Base-by-base conservation (phyloP, 1,140 invertebrate species). In the Drosophila athabasca region DNA sequence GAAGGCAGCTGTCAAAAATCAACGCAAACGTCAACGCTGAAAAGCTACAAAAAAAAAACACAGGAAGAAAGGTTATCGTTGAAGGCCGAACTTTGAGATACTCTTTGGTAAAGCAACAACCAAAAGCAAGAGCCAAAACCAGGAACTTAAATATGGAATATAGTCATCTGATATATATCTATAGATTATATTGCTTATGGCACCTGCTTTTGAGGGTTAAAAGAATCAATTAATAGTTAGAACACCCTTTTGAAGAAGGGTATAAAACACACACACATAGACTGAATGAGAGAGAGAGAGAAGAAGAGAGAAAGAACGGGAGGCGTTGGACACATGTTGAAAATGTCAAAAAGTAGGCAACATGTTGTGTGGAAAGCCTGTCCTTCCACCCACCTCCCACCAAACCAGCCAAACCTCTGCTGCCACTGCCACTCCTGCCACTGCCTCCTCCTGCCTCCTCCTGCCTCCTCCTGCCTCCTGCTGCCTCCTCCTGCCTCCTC, bases 271-370 rank as follows among this genome's bases (percentile, higher is more conserved):
- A 59, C 55, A 51, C 55, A 64, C 51, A 54, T 59, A 57, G 35
- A 52, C 26, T 35, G 45, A 61, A 52, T 52, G 15, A 19, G 17
- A 19, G 17, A 4, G 24, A 39, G 7, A 29, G 24, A 65, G 15
- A n/a, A n/a, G n/a, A n/a, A 60, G 29, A 8, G 55, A 52, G 52
- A 22, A 26, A 26, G 39, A 31, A 35, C 17, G 41, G 35, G 62
- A 76, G 67, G 64, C 81, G 72, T 81, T 64, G 81, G 82, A 85
- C 82, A 85, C 82, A 82, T 87, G 82, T 87, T 87, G 79, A 87
- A 87, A 87, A 88, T 88, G 82, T 87, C 82, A 87, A 87, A 87
- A 87, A 87, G 83, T 87, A 88, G 82, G 82, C 83, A 87, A 82
- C 83, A 82, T 87, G 78, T 79, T 87, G 78, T 83, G 76, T 67